Evolutionary conservation across 2,888 invertebrate species (phyloP).

Genomic region (Hermaeophaga mercurialis): DNA sequence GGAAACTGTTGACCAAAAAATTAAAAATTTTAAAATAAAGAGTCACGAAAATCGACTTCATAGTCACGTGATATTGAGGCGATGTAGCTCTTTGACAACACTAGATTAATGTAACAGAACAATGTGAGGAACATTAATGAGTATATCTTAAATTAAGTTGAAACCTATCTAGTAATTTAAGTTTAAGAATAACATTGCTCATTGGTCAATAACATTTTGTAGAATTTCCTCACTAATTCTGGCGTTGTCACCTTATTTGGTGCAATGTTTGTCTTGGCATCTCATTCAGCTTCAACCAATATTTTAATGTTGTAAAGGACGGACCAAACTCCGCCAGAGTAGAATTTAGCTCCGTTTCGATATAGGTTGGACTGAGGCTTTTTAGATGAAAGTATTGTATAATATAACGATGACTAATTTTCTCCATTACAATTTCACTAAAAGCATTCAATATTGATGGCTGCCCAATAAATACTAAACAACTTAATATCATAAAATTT

Average conservation of each 20-base stretch:
- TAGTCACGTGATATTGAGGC: too few species aligned
- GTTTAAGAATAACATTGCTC: too few species aligned
- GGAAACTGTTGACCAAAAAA: too few species aligned
- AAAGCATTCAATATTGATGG: not conserved
- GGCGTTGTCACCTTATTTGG: not conserved
- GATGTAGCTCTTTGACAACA: too few species aligned
- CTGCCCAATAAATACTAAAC: not conserved
- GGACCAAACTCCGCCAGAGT: too few species aligned
- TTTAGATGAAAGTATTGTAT: not conserved
- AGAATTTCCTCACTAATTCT: not conserved
- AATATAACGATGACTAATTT: not conserved
- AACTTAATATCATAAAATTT: not conserved
- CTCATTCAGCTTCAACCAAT: not conserved
- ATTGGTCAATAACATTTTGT: not conserved
- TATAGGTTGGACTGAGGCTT: not conserved
- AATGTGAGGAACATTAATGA: too few species aligned
- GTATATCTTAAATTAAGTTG: too few species aligned
- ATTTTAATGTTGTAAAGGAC: not conserved
- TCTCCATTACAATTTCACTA: not conserved
- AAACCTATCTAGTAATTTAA: too few species aligned
- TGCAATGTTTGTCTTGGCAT: not conserved
- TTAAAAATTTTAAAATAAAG: too few species aligned
- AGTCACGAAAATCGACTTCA: too few species aligned
- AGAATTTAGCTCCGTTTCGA: too few species aligned
- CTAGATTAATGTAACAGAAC: too few species aligned